phyloP scores from a whole-genome alignment of 2,888 invertebrate species.

The Rhogogaster chlorosoma region DNA sequence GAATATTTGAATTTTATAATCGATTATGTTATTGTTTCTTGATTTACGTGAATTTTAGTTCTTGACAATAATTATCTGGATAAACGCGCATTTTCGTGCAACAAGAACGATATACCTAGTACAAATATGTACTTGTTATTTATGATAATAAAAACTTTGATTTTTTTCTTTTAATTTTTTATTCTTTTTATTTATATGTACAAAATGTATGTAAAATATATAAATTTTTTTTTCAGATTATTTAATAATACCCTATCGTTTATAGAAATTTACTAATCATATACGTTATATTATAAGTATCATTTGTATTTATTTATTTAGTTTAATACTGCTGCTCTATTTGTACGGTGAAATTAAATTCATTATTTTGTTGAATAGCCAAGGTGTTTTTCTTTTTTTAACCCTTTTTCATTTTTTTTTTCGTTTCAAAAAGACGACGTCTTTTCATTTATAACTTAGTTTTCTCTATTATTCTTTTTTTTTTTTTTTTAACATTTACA shows the following conservation, averaged over 20 bases:
- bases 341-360: conserved; percentile 52
- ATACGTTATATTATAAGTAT: conserved; percentile 44
- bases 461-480: background rate
- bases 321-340: conserved; percentile 71
- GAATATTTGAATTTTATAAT: no score
- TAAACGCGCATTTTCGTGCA: background rate
- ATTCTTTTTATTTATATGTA: conserved; percentile 70
- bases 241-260: conserved; percentile 52
- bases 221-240: conserved; percentile 58
- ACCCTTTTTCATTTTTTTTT: no score
- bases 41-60: background rate
- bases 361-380: conserved; percentile 53
- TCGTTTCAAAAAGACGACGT: background rate
- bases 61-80: background rate
- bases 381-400: conserved; percentile 27
- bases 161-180: conserved; percentile 60
- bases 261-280: conserved; percentile 64
- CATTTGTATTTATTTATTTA: conserved; percentile 37
- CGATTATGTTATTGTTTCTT: background rate
- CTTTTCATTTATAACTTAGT: background rate
- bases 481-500: background rate
- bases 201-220: conserved; percentile 71
- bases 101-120: conserved; percentile 16
- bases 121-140: conserved; percentile 16
- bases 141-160: conserved; percentile 35